A percentile compares a stretch with the other conserved stretches of the same genome.
phyloP scores from a whole-genome alignment of 92 coral and sea anemone species.

The Heliopora coerulea region DNA sequence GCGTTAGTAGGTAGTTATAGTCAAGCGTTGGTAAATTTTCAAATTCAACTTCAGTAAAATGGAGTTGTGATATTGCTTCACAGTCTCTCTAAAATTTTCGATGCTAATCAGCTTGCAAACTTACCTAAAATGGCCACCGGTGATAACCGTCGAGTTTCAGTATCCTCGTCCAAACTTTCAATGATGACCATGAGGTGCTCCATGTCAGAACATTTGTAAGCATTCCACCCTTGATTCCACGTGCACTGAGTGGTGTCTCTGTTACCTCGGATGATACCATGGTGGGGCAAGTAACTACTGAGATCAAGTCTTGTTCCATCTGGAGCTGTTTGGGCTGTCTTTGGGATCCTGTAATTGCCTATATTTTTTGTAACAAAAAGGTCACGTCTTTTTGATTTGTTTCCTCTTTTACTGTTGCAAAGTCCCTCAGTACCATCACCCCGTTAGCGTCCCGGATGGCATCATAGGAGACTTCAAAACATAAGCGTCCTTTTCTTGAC shows the following conservation, averaged over 20 bases:
- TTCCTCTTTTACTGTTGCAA: too few relatives aligned
- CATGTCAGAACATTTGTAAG: conserved; percentile 65
- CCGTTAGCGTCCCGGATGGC: too few relatives aligned
- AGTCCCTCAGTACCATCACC: too few relatives aligned
- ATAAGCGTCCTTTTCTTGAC: too few relatives aligned
- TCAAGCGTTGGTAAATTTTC: too few relatives aligned
- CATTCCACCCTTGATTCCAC: conserved; percentile 82
- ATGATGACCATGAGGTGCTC: conserved; percentile 79
- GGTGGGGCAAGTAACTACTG: conserved; percentile 70
- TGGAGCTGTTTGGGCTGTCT: conserved; percentile 57
- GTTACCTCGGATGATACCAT: conserved; percentile 85
- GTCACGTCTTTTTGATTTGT: too few relatives aligned
- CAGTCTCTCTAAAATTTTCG: too few relatives aligned
- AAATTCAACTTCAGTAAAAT: too few relatives aligned
- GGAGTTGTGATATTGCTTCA: too few relatives aligned
- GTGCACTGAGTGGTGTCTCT: conserved; percentile 53
- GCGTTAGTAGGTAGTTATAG: too few relatives aligned
- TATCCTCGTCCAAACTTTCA: conserved; percentile 88
- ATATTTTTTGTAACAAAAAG: background rate
- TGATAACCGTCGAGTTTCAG: conserved; percentile 80
- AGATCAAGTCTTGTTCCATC: conserved; percentile 75
- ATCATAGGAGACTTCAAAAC: too few relatives aligned
- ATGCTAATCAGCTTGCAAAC: too few relatives aligned
- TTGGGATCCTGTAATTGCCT: conserved; percentile 89
- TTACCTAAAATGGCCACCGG: conserved; percentile 71